Conservation (phyloP, 2,113 vertebrate genomes). For the Rhombomys opimus region DNA sequence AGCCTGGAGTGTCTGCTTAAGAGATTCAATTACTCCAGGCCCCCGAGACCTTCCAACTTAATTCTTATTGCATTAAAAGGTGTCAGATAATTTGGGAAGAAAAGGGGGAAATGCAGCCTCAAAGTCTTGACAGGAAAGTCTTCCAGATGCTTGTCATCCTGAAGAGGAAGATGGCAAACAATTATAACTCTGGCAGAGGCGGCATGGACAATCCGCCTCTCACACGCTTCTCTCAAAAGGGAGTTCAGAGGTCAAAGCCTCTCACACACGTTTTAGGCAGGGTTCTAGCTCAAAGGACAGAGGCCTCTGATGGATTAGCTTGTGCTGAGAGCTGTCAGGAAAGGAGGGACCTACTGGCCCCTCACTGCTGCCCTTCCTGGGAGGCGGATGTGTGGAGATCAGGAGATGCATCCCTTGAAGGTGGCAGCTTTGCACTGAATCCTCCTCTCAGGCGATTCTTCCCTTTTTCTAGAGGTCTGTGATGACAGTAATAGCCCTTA, state of each 20-base stretch:
- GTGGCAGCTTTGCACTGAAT: neutral
- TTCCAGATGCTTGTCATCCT: neutral
- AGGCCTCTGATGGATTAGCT: neutral
- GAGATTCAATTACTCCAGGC: conserved; percentile 74
- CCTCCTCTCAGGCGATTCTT: neutral
- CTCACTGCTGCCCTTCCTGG: conserved; percentile 26
- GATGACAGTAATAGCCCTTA: conserved; percentile 14
- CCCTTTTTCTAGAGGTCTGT: neutral
- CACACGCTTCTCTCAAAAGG: no score
- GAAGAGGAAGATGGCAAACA: neutral
- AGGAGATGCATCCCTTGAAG: neutral
- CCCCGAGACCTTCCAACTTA: conserved; percentile 71
- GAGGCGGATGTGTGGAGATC: neutral
- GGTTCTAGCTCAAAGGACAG: neutral
- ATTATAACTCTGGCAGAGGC: neutral
- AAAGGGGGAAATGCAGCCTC: conserved; percentile 55
- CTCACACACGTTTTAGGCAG: neutral
- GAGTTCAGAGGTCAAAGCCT: neutral
- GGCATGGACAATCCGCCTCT: neutral
- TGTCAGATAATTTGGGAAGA: conserved; percentile 78
- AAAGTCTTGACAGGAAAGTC: conserved; percentile 44
- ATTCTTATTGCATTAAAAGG: conserved; percentile 69
- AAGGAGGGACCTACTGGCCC: neutral
- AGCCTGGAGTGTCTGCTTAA: conserved; percentile 59
- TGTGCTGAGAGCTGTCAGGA: neutral